These are phyloP conservation scores for Aphyosemion australe DNA, from an alignment of 2,113 vertebrate species.

Conservation along the genomic window DNA sequence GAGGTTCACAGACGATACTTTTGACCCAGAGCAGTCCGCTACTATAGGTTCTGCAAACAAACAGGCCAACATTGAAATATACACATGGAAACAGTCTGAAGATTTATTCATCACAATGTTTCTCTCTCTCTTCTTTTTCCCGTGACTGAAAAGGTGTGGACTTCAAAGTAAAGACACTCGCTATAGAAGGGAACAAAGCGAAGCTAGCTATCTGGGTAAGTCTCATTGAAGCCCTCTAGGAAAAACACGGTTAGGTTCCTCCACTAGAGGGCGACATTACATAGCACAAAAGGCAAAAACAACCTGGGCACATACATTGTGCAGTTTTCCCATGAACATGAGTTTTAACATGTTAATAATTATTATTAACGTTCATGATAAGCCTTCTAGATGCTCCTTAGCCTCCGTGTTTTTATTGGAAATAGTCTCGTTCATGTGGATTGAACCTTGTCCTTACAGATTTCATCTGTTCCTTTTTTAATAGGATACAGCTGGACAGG, in stretches of 20 bases:
- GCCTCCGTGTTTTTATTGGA: background rate
- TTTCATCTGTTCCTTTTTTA: conserved; percentile 28
- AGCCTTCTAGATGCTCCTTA: background rate
- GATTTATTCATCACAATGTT: no score
- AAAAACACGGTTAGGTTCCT: conserved; percentile 46
- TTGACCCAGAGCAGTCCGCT: conserved; percentile 94
- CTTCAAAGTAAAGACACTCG: conserved; percentile 98
- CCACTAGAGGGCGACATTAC: conserved; percentile 54
- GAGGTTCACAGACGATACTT: conserved; percentile 96
- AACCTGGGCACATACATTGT: no score
- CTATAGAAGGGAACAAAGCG: conserved; percentile 95
- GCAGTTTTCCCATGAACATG: no score
- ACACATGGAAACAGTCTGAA: no score
- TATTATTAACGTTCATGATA: background rate
- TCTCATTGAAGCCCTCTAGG: no score
- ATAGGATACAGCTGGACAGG: conserved; percentile 97
- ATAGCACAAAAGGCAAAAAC: conserved; percentile 1
- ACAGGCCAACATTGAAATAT: background rate
- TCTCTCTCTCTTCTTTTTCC: background rate
- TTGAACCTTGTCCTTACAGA: no score
- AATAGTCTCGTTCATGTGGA: background rate
- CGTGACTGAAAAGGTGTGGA: conserved; percentile 86
- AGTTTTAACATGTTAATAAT: background rate
- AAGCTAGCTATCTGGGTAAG: conserved; percentile 98
- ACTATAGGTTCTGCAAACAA: conserved; percentile 86